Evolutionary conservation across 1,140 invertebrate species (phyloP).

Genomic region (Zaprionus taronus): DNA sequence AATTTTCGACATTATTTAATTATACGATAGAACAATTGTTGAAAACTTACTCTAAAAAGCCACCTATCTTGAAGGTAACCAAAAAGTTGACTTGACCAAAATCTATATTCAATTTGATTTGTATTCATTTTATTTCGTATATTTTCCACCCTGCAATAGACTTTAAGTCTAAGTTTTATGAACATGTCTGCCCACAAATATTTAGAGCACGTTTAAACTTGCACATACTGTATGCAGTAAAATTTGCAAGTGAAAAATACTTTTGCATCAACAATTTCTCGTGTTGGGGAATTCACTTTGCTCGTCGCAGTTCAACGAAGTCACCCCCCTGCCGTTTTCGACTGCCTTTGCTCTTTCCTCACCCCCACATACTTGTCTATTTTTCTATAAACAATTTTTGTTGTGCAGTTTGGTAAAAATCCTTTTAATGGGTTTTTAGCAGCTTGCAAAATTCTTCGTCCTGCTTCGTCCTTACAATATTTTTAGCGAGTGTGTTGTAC

Average conservation of each 20-base stretch:
- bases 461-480: conserved; percentile 51
- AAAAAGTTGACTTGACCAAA: too few relatives aligned
- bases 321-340: neutral
- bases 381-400: conserved; percentile 29
- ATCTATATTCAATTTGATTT: neutral
- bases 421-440: conserved; percentile 59
- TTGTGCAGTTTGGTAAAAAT: conserved; percentile 51
- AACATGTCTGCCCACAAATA: neutral
- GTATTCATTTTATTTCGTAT: neutral
- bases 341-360: too few relatives aligned
- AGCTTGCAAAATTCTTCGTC: conserved; percentile 63
- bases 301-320: neutral
- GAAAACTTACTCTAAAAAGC: too few relatives aligned
- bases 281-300: neutral
- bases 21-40: too few relatives aligned
- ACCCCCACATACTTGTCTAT: conserved; percentile 37
- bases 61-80: too few relatives aligned
- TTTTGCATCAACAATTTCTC: neutral
- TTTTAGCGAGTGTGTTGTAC: conserved; percentile 29
- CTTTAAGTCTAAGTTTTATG: neutral
- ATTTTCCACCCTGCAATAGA: neutral
- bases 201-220: conserved; percentile 1
- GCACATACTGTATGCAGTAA: neutral
- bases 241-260: conserved; percentile 7
- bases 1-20: too few relatives aligned